These are phyloP conservation scores for Rotaria magnacalcarata DNA, from an alignment of 2,888 invertebrate species.

Conservation along the genomic window DNA sequence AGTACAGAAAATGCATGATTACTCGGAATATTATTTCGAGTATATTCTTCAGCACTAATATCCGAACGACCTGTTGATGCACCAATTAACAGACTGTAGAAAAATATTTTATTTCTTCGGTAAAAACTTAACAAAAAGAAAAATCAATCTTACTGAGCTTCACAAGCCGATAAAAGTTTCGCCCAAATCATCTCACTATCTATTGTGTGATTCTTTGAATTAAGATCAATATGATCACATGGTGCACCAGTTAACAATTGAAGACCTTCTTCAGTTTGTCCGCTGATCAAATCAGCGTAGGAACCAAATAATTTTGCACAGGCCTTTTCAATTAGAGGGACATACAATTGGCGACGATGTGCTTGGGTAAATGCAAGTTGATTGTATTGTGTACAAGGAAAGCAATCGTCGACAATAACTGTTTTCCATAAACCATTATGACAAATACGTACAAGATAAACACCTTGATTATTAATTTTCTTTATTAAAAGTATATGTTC, in stretches of 20 bases:
- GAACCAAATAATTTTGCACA: conserved; percentile 45
- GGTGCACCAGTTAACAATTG: conserved; percentile 89
- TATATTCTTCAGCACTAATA: conserved; percentile 60
- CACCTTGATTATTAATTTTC: conserved; percentile 54
- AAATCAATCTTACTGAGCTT: conserved; percentile 63
- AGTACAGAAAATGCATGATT: conserved; percentile 46
- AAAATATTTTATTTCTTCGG: too few relatives aligned
- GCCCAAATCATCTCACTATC: conserved; percentile 94
- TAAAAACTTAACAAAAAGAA: conserved; percentile 60
- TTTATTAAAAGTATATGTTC: conserved; percentile 42
- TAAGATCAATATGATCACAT: conserved; percentile 84
- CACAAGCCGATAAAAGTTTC: conserved; percentile 77
- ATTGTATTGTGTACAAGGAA: conserved; percentile 87
- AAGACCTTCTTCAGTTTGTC: conserved; percentile 58
- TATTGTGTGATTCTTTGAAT: conserved; percentile 67
- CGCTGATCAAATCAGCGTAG: conserved; percentile 43
- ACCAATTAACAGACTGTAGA: conserved; percentile 55
- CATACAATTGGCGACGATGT: conserved; percentile 68
- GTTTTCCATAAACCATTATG: conserved; percentile 96
- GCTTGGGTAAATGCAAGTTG: conserved; percentile 84
- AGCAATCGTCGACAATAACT: conserved; percentile 86
- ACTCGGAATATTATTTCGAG: not conserved
- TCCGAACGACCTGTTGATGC: conserved; percentile 82
- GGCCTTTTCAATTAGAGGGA: too few relatives aligned
- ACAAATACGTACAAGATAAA: conserved; percentile 69